Evolutionary conservation across 2,113 vertebrate genomes (phyloP), one percentile per base, ranked within the genome.

Genomic region (Cyanoramphus novaezelandiae): DNA sequence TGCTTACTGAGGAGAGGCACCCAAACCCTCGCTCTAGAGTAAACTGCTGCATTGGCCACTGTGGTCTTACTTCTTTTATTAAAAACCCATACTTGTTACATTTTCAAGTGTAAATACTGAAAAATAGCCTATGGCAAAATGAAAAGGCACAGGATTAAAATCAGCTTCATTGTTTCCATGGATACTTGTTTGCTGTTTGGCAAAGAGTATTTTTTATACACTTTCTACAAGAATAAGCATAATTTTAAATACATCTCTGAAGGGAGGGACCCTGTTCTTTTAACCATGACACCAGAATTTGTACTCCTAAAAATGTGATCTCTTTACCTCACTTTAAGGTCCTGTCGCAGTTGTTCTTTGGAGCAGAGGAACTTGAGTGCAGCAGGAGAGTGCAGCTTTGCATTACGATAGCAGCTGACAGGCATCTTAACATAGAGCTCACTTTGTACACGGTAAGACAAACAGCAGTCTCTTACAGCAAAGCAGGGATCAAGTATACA

Each of bases 101-200:
- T 92, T 93, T 95, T 90, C 80, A 88, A 84, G 52, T 91, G 95
- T 92, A 94, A 97, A 92, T 95, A 78, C 81, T 94, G 88, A 78
- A 96, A 97, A 96, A 96, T 71, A 94, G 92, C 88, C 90, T 94
- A 88, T 75, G 74, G 92, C 95, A 89, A 96, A 95, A 92, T 57
- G 59, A 95, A 96, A 93, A 97, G 95, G 96, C 93, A 94, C 80
- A 64, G 83, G 86, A 85, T 94, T 93, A 91, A 93, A 92, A 93
- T 2, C 91, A 92, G 88, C 70, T 59, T 80, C 47, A 74, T 84
- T 86, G 86, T 89, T 93, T 93, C 86, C 92, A 84, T 71, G 74
- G 88, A 81, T 95, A 95, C 90, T 60, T 2, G 33, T 94, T 82
- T 55, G 80, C 86, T 93, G 57, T 91, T 95, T 79, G 78, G 77